A percentile compares a stretch with the other conserved stretches of the same genome.
Conservation (phyloP, 2,888 invertebrate genomes). For the Leptura quadrifasciata region DNA sequence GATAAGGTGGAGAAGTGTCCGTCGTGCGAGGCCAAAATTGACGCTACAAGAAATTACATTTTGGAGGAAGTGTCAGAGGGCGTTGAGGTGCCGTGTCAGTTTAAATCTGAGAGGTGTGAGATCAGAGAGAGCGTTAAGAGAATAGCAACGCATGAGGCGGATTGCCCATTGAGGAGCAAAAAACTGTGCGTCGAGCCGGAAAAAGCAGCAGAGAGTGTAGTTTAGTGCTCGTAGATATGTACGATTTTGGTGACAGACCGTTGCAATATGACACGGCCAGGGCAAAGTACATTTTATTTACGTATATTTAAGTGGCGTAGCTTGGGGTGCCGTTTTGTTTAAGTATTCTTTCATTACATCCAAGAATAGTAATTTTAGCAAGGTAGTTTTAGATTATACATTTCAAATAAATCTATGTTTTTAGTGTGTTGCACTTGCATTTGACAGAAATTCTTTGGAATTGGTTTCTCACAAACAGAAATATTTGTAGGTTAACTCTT, state of each 20-base stretch:
- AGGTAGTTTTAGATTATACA: no score
- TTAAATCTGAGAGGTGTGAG: slow-evolving; percentile 41
- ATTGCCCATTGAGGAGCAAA: slow-evolving; percentile 48
- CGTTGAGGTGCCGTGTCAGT: slow-evolving; percentile 47
- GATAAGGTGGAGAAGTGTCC: slow-evolving; percentile 50
- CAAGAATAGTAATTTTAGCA: no score
- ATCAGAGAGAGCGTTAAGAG: slow-evolving; percentile 47
- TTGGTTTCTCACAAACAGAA: no score
- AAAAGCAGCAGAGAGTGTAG: slow-evolving; percentile 5
- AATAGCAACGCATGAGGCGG: slow-evolving; percentile 44
- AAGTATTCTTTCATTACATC: no score
- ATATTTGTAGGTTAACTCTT: no score
- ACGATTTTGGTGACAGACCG: neutral
- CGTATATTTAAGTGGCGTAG: no score
- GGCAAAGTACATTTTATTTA: no score
- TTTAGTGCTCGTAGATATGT: neutral
- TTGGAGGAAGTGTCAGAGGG: slow-evolving; percentile 47
- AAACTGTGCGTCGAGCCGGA: slow-evolving; percentile 31
- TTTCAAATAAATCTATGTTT: no score
- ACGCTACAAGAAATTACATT: slow-evolving; percentile 47
- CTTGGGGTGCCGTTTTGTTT: no score
- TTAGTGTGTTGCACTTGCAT: no score
- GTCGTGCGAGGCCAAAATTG: slow-evolving; percentile 46
- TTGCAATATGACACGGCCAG: neutral
- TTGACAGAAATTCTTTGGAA: no score